These are phyloP conservation scores for Fabriciana adippe DNA, from an alignment of 2,888 invertebrate genomes.

Conservation along the genomic window DNA sequence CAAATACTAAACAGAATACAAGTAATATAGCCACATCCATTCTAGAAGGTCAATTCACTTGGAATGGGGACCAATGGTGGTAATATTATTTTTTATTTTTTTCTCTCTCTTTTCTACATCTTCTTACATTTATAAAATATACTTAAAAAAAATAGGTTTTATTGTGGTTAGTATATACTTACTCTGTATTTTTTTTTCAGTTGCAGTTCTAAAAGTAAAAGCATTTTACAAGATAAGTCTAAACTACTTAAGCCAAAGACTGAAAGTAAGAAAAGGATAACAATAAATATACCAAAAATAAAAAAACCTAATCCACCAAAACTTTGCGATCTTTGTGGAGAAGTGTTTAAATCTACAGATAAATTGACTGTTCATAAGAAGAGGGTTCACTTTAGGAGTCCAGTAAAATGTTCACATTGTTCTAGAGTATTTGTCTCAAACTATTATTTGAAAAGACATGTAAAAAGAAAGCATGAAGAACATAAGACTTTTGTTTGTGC, in stretches of 20 bases:
- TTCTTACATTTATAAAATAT: neutral
- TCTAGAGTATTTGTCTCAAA: conserved; percentile 55
- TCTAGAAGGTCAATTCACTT: conserved; percentile 68
- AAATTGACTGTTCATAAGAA: conserved; percentile 58
- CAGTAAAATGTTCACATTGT: conserved; percentile 63
- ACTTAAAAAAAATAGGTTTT: too few relatives aligned
- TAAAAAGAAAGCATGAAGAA: conserved; percentile 60
- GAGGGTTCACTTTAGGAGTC: conserved; percentile 54
- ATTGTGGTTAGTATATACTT: conserved; percentile 1
- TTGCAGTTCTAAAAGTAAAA: conserved; percentile 47
- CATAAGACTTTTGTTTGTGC: conserved; percentile 63
- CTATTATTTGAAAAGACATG: conserved; percentile 63
- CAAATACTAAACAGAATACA: conserved; percentile 41
- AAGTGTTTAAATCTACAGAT: conserved; percentile 56
- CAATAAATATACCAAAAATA: conserved; percentile 44
- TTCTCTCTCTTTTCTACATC: neutral
- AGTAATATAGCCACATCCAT: conserved; percentile 67
- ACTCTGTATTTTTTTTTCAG: conserved; percentile 48
- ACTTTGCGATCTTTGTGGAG: conserved; percentile 70
- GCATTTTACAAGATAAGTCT: conserved; percentile 35
- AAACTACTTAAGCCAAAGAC: conserved; percentile 41
- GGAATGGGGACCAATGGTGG: conserved; percentile 74
- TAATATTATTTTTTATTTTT: conserved; percentile 54
- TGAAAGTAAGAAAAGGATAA: conserved; percentile 42
- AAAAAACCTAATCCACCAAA: conserved; percentile 48